A percentile compares a stretch with the other conserved stretches of the same genome.
phyloP scores from a whole-genome alignment of 2,113 vertebrate species.

The Cololabis saira region DNA sequence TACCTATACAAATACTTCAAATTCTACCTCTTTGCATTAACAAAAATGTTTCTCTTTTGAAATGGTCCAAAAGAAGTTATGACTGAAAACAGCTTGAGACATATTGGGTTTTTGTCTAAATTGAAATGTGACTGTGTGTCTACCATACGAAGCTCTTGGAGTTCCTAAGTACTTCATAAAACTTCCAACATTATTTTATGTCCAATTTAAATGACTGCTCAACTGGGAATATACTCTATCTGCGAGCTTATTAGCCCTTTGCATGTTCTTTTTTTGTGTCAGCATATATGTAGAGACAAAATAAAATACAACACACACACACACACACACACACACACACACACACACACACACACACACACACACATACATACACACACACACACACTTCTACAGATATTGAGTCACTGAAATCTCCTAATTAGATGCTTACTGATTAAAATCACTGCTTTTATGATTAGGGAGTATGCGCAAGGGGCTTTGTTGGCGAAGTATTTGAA shows the following conservation, averaged over 20 bases:
- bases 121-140: conserved; percentile 25
- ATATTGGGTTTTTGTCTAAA: conserved; percentile 10
- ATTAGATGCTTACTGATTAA: conserved; percentile 52
- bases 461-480: conserved; percentile 26
- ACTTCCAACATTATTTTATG: conserved; percentile 14
- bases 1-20: too few relatives aligned
- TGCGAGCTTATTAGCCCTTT: conserved; percentile 20
- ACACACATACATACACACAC: too few relatives aligned
- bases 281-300: conserved; percentile 27
- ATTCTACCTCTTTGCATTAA: too few relatives aligned
- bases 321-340: too few relatives aligned
- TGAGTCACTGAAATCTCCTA: conserved; percentile 35
- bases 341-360: too few relatives aligned
- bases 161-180: conserved; percentile 12
- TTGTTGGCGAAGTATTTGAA: conserved; percentile 39
- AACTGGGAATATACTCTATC: conserved; percentile 23
- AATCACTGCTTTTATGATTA: conserved; percentile 29
- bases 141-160: conserved; percentile 24
- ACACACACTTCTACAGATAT: conserved; percentile 25
- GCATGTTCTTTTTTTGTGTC: conserved; percentile 5
- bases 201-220: conserved; percentile 24
- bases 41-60: too few relatives aligned
- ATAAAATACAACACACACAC: conserved; percentile 27
- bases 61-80: too few relatives aligned
- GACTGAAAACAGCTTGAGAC: neutral